Evolutionary conservation across 2,888 invertebrate species (phyloP).

Genomic region (Amblyjoppa fuscipennis): DNA sequence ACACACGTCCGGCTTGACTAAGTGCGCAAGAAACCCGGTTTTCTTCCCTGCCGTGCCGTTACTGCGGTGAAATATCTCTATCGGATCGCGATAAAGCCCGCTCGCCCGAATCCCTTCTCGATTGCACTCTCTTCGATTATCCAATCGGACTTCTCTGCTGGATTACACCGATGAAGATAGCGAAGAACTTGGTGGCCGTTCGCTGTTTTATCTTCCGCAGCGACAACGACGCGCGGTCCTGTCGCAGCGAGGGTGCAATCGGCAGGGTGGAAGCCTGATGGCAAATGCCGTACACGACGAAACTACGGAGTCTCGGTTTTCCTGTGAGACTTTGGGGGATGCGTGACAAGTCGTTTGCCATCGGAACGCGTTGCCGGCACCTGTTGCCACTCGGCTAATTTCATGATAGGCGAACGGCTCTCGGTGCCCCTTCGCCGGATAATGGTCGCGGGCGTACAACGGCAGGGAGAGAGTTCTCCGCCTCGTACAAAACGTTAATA

Average conservation of each 20-base stretch:
- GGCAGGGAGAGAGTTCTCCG: neutral
- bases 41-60: constrained; percentile 4
- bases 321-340: constrained; percentile 18
- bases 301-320: neutral
- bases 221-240: neutral
- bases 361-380: constrained; percentile 34
- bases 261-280: neutral
- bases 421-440: constrained; percentile 33
- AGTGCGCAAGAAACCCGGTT: constrained; percentile 8
- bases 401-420: constrained; percentile 38
- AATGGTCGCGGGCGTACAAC: constrained; percentile 43
- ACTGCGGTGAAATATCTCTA: constrained; percentile 57
- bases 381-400: constrained; percentile 66
- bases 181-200: constrained; percentile 1
- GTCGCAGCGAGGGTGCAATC: neutral
- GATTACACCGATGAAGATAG: constrained; percentile 40
- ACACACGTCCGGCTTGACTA: constrained; percentile 29
- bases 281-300: neutral
- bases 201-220: neutral
- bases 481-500: constrained; percentile 57
- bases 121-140: constrained; percentile 49
- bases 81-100: constrained; percentile 60
- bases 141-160: constrained; percentile 20
- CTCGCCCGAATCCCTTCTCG: constrained; percentile 47
- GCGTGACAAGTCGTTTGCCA: constrained; percentile 9